Conservation (phyloP, 2,113 vertebrate species). For the Hippocampus zosterae region DNA sequence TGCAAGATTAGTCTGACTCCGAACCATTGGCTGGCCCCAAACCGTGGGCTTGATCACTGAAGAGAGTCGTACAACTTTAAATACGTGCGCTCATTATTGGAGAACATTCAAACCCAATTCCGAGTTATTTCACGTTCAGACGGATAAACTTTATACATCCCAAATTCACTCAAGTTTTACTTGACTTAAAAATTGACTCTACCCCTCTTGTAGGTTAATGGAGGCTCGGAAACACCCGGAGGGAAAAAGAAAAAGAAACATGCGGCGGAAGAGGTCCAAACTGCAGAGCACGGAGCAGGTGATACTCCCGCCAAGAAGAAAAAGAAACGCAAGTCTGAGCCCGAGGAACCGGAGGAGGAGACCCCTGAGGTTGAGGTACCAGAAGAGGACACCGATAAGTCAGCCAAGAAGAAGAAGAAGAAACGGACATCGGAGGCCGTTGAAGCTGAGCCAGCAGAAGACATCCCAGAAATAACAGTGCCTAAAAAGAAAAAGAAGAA, state of each 20-base stretch:
- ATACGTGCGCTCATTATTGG: not conserved
- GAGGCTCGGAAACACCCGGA: conserved; percentile 7
- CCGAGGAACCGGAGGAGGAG: not conserved
- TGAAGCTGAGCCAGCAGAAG: conserved; percentile 27
- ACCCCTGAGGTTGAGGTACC: not conserved
- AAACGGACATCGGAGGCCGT: conserved; percentile 45
- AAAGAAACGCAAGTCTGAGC: conserved; percentile 61
- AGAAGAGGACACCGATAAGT: conserved; percentile 56
- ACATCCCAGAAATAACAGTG: conserved; percentile 21
- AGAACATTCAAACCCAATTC: too few species aligned
- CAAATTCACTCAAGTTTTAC: too few species aligned
- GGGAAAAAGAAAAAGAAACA: conserved; percentile 66
- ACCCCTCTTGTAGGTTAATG: conserved; percentile 25
- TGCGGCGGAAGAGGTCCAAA: conserved; percentile 33
- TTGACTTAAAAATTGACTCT: too few species aligned
- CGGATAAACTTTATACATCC: too few species aligned
- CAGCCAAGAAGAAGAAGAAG: conserved; percentile 76
- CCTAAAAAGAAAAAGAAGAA: conserved; percentile 67
- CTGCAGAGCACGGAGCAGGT: conserved; percentile 44
- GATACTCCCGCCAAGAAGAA: conserved; percentile 73
- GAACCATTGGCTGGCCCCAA: conserved; percentile 71
- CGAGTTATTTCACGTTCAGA: too few species aligned
- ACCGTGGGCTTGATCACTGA: conserved; percentile 71
- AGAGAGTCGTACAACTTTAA: conserved; percentile 64
- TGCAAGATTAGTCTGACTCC: conserved; percentile 66